Percentiles rank a stretch among this genome's conserved stretches.
Evolutionary conservation across 1,140 invertebrate species (phyloP).

Genomic region (Andrena cerasifolii): DNA sequence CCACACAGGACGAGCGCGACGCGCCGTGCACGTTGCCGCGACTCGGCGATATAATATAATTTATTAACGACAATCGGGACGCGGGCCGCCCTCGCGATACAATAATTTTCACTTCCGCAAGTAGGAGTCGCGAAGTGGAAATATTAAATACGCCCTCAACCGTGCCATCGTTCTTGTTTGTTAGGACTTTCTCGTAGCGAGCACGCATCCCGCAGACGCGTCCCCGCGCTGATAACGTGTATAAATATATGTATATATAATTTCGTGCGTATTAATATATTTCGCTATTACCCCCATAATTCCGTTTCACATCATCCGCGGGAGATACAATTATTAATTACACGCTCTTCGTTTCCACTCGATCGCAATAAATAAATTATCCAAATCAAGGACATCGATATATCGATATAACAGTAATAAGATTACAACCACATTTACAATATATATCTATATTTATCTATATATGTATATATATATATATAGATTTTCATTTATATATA

Average conservation of each 20-base stretch:
- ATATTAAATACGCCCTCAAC: slow-evolving; percentile 65
- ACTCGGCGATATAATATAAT: slow-evolving; percentile 44
- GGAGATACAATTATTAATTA: slow-evolving; percentile 66
- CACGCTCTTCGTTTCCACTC: slow-evolving; percentile 68
- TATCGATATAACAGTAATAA: slow-evolving; percentile 70
- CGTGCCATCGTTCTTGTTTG: slow-evolving; percentile 37
- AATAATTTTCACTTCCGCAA: slow-evolving; percentile 55
- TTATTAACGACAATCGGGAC: slow-evolving; percentile 55
- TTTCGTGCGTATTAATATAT: slow-evolving; percentile 73
- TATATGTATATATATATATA: slow-evolving; percentile 57
- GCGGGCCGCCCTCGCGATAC: slow-evolving; percentile 45
- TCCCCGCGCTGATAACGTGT: slow-evolving; percentile 54
- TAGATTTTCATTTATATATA: slow-evolving; percentile 54
- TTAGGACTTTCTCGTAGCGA: slow-evolving; percentile 59
- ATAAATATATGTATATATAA: slow-evolving; percentile 67
- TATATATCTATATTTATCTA: slow-evolving; percentile 66
- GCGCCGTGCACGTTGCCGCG: slow-evolving; percentile 31
- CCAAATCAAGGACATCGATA: slow-evolving; percentile 73
- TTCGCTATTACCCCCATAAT: slow-evolving; percentile 58
- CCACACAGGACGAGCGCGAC: slow-evolving; percentile 39
- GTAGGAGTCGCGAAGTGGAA: slow-evolving; percentile 54
- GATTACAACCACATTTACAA: slow-evolving; percentile 74
- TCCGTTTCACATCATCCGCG: slow-evolving; percentile 42
- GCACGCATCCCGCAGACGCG: slow-evolving; percentile 16
- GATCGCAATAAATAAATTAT: slow-evolving; percentile 79